phyloP scores from a whole-genome alignment of 2,797 vertebrate species.

The Bovichtus variegatus region DNA sequence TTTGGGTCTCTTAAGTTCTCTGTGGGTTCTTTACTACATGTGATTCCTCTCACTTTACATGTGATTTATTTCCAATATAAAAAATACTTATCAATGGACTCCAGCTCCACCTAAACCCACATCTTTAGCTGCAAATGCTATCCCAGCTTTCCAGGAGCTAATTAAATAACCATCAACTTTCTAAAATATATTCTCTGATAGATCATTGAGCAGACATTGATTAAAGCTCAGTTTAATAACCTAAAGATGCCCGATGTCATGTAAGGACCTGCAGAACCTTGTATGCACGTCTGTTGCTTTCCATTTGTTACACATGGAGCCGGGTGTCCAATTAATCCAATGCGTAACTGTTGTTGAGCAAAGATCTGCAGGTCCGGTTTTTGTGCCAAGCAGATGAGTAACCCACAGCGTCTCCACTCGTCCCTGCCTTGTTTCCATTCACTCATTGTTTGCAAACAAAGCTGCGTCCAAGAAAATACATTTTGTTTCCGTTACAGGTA shows the following conservation, averaged over 20 bases:
- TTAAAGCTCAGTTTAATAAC: background rate
- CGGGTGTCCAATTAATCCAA: background rate
- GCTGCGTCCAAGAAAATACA: conserved; percentile 8
- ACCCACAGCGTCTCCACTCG: background rate
- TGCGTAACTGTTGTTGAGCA: background rate
- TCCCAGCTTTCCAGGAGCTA: background rate
- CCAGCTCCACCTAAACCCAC: background rate
- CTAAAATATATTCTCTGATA: background rate
- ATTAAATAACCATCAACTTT: background rate
- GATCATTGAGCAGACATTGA: background rate
- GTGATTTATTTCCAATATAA: background rate
- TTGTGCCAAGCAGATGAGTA: background rate
- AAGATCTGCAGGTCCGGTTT: conserved; percentile 36
- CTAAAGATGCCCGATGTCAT: background rate
- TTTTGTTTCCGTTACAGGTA: background rate
- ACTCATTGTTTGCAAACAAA: conserved; percentile 35
- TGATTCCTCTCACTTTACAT: no score
- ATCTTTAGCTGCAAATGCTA: background rate
- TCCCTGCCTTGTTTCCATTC: conserved; percentile 52
- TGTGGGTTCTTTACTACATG: no score
- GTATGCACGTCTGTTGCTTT: background rate
- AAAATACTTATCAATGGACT: background rate
- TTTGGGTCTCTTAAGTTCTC: background rate
- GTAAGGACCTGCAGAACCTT: background rate
- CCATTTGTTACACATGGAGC: background rate